These are phyloP conservation scores for Pemphigus obesinymphae DNA, from an alignment of 1,140 invertebrate genomes.

Conservation along the genomic window DNA sequence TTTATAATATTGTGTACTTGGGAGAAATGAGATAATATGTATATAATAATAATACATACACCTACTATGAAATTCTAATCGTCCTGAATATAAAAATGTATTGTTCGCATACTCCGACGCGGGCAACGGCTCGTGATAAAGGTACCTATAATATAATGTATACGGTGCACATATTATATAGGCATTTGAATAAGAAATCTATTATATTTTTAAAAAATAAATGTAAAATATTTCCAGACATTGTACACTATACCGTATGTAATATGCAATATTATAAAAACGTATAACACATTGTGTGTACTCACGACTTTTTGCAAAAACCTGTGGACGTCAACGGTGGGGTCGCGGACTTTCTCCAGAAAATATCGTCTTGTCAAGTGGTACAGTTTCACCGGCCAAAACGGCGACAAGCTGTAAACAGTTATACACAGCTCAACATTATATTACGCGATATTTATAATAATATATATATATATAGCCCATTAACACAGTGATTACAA, in stretches of 20 bases:
- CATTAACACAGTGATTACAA: neutral
- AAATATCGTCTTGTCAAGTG: constrained; percentile 67
- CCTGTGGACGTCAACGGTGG: constrained; percentile 63
- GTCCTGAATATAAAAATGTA: neutral
- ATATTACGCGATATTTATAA: neutral
- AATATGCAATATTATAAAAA: neutral
- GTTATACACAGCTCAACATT: too few species aligned
- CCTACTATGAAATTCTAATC: neutral
- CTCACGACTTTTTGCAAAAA: constrained; percentile 74
- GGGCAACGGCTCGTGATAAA: neutral
- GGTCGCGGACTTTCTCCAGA: constrained; percentile 65
- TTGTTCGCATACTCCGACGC: neutral
- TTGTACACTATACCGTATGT: neutral
- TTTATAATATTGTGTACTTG: too few species aligned
- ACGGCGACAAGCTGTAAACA: constrained; percentile 53
- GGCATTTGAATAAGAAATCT: neutral
- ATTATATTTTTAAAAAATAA: neutral
- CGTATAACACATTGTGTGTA: constrained; percentile 38
- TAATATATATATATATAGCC: neutral
- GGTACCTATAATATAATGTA: neutral
- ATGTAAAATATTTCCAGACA: too few species aligned
- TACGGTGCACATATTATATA: neutral
- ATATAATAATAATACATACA: too few species aligned
- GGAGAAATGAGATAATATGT: too few species aligned
- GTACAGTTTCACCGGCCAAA: constrained; percentile 62